phyloP scores from a whole-genome alignment of 92 coral and sea anemone genomes.

The Phenganax stokvisi region DNA sequence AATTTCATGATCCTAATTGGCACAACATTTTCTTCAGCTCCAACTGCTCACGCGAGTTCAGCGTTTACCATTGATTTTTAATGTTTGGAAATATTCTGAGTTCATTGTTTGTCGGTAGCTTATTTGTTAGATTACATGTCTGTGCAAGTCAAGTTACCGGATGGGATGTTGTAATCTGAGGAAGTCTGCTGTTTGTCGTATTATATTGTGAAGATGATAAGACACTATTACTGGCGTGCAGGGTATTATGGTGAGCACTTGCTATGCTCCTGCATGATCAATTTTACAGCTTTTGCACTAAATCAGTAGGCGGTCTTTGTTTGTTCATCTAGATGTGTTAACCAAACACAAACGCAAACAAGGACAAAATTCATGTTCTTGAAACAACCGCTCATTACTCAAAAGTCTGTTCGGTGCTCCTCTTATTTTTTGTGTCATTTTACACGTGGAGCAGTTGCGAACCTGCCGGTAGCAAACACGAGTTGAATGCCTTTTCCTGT shows the following conservation, averaged over 20 bases:
- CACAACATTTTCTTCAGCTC: slow-evolving; percentile 1
- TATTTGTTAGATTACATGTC: not conserved
- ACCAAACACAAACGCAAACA: slow-evolving; percentile 57
- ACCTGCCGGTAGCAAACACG: slow-evolving; percentile 9
- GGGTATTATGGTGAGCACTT: not conserved
- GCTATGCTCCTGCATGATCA: slow-evolving; percentile 22
- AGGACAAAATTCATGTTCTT: slow-evolving; percentile 34
- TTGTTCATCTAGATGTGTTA: slow-evolving; percentile 88
- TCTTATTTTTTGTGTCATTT: slow-evolving; percentile 2
- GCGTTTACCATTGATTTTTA: not conserved
- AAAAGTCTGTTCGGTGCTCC: slow-evolving; percentile 16
- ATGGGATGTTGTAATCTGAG: not conserved
- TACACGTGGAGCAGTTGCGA: slow-evolving; percentile 10
- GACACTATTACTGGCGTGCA: not conserved
- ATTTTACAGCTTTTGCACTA: slow-evolving; percentile 90
- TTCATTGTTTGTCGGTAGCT: not conserved
- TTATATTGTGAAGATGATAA: not conserved
- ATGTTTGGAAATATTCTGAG: slow-evolving; percentile 4
- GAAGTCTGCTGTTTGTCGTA: not conserved
- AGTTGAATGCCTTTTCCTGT: slow-evolving; percentile 8
- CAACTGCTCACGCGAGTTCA: not conserved
- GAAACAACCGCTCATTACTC: slow-evolving; percentile 31
- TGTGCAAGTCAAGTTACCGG: slow-evolving; percentile 5
- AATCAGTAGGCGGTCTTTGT: slow-evolving; percentile 99
- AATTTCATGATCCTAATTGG: slow-evolving; percentile 21